Conservation (phyloP, 2,888 invertebrate genomes). For the Yponomeuta sedellus region DNA sequence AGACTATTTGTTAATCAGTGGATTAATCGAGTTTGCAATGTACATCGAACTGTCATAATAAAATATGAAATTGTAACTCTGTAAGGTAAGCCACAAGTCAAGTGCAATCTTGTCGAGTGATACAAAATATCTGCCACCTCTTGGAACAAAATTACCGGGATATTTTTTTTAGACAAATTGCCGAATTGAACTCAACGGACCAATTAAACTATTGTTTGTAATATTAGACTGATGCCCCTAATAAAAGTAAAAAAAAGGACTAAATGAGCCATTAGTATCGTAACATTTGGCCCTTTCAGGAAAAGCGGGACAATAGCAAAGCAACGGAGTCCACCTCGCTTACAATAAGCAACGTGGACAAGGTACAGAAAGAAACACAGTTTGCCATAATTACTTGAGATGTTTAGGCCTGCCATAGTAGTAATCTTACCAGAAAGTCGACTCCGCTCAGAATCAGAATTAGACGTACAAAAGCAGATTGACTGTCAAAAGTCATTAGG, state of each 20-base stretch:
- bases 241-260: background rate
- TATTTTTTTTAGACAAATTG: no score
- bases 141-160: no score
- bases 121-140: no score
- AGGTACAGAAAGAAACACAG: constrained; percentile 2
- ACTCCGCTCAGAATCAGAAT: background rate
- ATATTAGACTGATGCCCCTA: background rate
- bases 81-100: no score
- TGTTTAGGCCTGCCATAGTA: background rate
- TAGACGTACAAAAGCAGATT: no score
- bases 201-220: background rate
- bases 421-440: background rate
- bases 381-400: constrained; percentile 8
- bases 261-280: background rate
- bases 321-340: background rate
- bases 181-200: no score
- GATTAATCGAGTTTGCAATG: no score
- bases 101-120: no score
- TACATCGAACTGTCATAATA: no score
- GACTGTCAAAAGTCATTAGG: no score
- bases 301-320: background rate
- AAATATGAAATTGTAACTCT: no score
- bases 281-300: background rate
- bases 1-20: no score
- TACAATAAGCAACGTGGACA: background rate